Evolutionary conservation across 2,113 vertebrate species (phyloP).

Genomic region (Ploceus nigricollis): DNA sequence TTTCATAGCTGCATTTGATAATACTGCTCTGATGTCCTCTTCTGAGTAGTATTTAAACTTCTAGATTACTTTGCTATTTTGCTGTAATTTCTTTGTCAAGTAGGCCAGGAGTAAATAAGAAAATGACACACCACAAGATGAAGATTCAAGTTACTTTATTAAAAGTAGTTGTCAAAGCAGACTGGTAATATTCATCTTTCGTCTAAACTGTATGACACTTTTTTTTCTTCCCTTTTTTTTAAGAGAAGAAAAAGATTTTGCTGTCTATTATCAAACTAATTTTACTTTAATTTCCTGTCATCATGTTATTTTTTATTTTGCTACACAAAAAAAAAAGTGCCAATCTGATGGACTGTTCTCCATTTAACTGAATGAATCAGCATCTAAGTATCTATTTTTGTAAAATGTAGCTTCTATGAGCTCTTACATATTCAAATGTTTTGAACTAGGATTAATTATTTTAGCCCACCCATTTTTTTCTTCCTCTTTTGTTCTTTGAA

Average conservation of each 20-base stretch:
- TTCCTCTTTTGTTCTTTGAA: background rate
- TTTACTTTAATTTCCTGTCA: constrained; percentile 3
- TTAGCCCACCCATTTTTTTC: background rate
- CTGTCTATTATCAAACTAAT: background rate
- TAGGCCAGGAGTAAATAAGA: background rate
- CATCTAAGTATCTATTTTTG: background rate
- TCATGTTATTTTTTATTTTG: background rate
- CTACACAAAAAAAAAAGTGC: background rate
- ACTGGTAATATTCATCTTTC: background rate
- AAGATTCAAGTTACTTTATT: background rate
- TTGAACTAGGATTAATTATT: background rate
- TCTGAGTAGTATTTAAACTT: background rate
- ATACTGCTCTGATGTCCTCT: background rate
- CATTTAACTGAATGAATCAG: background rate
- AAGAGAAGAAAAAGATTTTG: background rate
- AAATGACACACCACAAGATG: background rate
- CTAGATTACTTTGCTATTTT: background rate
- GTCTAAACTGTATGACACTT: background rate
- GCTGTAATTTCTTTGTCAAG: background rate
- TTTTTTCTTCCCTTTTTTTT: background rate
- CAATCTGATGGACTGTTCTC: background rate
- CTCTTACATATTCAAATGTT: background rate
- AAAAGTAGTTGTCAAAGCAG: background rate
- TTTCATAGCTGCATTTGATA: background rate
- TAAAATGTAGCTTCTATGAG: background rate